phyloP scores from a whole-genome alignment of 2,113 vertebrate genomes.

The Peucedramus taeniatus region DNA sequence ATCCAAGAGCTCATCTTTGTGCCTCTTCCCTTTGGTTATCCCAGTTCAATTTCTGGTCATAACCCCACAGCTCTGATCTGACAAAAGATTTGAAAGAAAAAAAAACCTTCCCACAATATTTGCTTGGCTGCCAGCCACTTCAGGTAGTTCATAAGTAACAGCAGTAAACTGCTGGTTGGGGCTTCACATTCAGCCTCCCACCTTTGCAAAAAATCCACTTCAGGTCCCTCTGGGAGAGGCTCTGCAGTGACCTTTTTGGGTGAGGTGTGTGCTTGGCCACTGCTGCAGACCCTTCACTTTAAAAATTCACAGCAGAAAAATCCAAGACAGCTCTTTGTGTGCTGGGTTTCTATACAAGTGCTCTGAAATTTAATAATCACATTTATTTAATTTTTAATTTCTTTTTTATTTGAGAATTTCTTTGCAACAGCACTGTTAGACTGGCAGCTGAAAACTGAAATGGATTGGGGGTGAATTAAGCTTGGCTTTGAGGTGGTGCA shows the following conservation, averaged over 20 bases:
- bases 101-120: neutral
- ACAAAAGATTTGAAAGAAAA: neutral
- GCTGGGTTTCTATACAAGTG: neutral
- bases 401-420: neutral
- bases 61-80: neutral
- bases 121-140: neutral
- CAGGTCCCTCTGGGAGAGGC: neutral
- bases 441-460: neutral
- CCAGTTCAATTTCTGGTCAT: neutral
- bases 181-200: neutral
- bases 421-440: neutral
- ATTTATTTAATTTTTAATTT: neutral
- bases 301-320: neutral
- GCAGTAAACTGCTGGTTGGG: neutral
- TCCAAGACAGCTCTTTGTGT: rapidly evolving
- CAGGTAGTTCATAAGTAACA: neutral
- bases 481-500: neutral
- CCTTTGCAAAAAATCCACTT: neutral
- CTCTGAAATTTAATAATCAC: neutral
- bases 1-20: neutral
- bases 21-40: neutral
- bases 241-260: neutral
- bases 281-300: neutral
- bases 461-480: neutral
- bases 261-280: neutral